Conservation (phyloP, 2,797 vertebrate genomes). For the Amblyraja radiata region DNA sequence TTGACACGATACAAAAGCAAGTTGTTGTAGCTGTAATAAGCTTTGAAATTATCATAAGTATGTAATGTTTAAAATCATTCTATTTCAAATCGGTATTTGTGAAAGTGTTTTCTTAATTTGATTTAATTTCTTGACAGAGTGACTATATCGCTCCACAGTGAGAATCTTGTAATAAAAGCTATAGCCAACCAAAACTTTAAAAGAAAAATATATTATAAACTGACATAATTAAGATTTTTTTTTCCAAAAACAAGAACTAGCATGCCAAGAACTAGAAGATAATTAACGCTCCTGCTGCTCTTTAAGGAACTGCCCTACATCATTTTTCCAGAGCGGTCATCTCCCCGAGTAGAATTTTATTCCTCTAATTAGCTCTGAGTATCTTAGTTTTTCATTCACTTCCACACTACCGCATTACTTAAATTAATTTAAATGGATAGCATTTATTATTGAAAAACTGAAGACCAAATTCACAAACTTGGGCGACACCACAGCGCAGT, state of each 20-base stretch:
- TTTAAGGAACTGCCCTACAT: slow-evolving; percentile 27
- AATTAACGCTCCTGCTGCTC: slow-evolving; percentile 31
- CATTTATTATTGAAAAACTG: not conserved
- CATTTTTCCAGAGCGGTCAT: slow-evolving; percentile 10
- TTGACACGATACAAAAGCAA: not conserved
- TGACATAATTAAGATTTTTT: slow-evolving; percentile 26
- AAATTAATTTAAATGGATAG: slow-evolving; percentile 29
- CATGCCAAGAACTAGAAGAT: slow-evolving; percentile 16
- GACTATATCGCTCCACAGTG: not conserved
- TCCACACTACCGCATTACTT: not conserved
- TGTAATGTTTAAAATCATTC: not conserved
- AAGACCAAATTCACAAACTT: not conserved
- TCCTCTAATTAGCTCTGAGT: slow-evolving; percentile 30
- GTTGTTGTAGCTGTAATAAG: slow-evolving; percentile 4
- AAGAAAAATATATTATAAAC: not conserved
- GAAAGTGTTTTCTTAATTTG: not conserved
- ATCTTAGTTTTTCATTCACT: slow-evolving; percentile 24
- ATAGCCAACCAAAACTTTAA: slow-evolving; percentile 9
- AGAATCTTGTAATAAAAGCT: slow-evolving; percentile 1
- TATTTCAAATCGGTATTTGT: slow-evolving; percentile 25
- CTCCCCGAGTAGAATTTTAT: slow-evolving; percentile 27
- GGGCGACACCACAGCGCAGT: too few relatives aligned
- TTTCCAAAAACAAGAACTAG: slow-evolving; percentile 18
- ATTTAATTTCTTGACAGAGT: not conserved
- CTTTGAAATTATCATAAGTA: slow-evolving; percentile 18